Conservation (phyloP, 2,797 vertebrate species). For the Centroberyx gerrardi region DNA sequence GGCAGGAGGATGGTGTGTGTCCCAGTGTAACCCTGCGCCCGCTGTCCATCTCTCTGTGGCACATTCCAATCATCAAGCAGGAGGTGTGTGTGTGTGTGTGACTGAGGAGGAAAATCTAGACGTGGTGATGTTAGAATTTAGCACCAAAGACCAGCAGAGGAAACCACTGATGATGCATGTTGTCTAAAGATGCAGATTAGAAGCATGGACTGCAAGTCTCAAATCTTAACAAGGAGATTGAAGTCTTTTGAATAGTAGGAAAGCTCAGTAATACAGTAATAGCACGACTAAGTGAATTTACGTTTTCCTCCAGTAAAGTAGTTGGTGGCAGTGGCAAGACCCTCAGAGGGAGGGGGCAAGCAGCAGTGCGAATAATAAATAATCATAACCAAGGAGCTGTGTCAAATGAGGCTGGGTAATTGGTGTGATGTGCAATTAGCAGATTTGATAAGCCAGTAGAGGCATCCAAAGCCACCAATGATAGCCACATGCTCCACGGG, state of each 20-base stretch:
- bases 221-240: background rate
- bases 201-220: background rate
- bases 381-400: too few species aligned
- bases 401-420: too few species aligned
- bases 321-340: too few species aligned
- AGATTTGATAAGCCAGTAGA: too few species aligned
- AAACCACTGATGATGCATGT: background rate
- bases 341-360: too few species aligned
- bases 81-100: slow-evolving; percentile 74
- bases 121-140: background rate
- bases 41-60: slow-evolving; percentile 69
- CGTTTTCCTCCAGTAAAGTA: too few species aligned
- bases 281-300: too few species aligned
- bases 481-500: too few species aligned
- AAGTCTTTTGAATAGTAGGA: background rate
- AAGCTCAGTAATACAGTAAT: background rate
- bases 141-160: background rate
- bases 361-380: too few species aligned
- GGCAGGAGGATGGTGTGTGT: slow-evolving; percentile 15
- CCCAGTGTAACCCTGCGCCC: slow-evolving; percentile 57
- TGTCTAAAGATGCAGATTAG: background rate
- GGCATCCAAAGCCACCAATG: too few species aligned
- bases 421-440: too few species aligned
- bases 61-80: slow-evolving; percentile 59
- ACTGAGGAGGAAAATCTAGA: too few species aligned